These are phyloP conservation scores for Acanthopagrus latus DNA, from an alignment of 2,797 vertebrate species.

Conservation along the genomic window DNA sequence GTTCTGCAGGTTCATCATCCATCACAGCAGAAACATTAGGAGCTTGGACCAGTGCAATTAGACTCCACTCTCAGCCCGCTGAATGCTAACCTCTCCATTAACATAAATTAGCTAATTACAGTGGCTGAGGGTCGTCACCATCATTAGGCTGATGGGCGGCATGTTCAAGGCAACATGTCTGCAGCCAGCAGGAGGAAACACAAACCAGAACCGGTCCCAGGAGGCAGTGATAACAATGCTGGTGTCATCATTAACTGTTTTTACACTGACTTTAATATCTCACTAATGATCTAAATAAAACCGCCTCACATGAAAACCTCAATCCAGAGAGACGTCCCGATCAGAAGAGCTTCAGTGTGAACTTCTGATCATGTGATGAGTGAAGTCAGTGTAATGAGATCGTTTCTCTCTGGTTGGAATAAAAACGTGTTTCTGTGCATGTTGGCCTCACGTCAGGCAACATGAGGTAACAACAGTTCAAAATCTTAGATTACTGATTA, in stretches of 20 bases:
- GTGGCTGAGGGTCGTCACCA: conserved; percentile 13
- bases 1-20: background rate
- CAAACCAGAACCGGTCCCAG: conserved; percentile 9
- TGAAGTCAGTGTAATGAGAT: too few relatives aligned
- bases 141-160: conserved; percentile 27
- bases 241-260: background rate
- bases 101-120: conserved; percentile 50
- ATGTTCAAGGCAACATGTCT: conserved; percentile 9
- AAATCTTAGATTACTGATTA: too few relatives aligned
- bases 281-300: too few relatives aligned
- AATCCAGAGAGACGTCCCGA: too few relatives aligned
- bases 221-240: background rate
- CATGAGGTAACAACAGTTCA: too few relatives aligned
- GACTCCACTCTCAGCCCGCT: conserved; percentile 15
- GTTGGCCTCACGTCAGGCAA: too few relatives aligned
- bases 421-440: too few relatives aligned
- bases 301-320: too few relatives aligned
- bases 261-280: too few relatives aligned
- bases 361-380: too few relatives aligned
- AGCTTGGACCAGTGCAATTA: conserved; percentile 39
- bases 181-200: background rate
- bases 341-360: too few relatives aligned
- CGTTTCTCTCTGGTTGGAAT: too few relatives aligned
- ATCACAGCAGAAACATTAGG: conserved; percentile 21
- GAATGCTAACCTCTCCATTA: conserved; percentile 44